These are phyloP conservation scores for Hirtodrosophila confusa DNA, from an alignment of 2,888 invertebrate genomes.

Conservation along the genomic window DNA sequence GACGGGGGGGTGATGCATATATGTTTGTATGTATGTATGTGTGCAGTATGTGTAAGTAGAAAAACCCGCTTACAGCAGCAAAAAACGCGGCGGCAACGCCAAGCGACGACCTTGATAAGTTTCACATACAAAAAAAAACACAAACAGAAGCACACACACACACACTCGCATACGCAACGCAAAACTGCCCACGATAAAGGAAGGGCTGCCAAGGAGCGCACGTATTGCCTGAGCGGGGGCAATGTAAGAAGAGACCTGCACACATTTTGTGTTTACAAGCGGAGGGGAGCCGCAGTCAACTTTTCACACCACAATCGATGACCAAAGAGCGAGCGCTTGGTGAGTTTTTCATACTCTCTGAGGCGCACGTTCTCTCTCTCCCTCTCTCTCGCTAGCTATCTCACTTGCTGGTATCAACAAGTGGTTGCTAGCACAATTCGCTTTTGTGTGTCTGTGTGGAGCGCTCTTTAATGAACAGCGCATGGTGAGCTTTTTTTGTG, in stretches of 20 bases:
- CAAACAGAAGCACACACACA: constrained; percentile 11
- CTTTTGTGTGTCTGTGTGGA: constrained; percentile 47
- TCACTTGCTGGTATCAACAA: constrained; percentile 63
- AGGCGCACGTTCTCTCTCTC: background rate
- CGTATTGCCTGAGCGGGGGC: constrained; percentile 21
- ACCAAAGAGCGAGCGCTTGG: constrained; percentile 47
- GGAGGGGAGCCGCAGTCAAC: constrained; percentile 11
- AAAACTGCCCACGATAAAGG: constrained; percentile 55
- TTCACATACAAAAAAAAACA: constrained; percentile 46
- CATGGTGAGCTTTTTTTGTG: constrained; percentile 60
- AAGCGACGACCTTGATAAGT: constrained; percentile 83
- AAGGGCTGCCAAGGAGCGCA: constrained; percentile 55
- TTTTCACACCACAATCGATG: constrained; percentile 62
- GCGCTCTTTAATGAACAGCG: constrained; percentile 59
- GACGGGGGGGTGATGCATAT: constrained; percentile 12
- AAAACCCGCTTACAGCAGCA: constrained; percentile 80
- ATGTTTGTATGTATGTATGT: constrained; percentile 16
- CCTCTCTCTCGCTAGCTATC: constrained; percentile 7
- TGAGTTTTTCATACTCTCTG: constrained; percentile 40
- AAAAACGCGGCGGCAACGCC: constrained; percentile 66
- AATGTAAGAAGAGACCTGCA: constrained; percentile 20
- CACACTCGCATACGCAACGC: constrained; percentile 2
- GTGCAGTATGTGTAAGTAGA: constrained; percentile 62
- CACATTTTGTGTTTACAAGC: constrained; percentile 35
- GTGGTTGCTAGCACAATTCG: constrained; percentile 65